Base-by-base conservation (phyloP, 2,888 invertebrate genomes). In the Carabus problematicus region DNA sequence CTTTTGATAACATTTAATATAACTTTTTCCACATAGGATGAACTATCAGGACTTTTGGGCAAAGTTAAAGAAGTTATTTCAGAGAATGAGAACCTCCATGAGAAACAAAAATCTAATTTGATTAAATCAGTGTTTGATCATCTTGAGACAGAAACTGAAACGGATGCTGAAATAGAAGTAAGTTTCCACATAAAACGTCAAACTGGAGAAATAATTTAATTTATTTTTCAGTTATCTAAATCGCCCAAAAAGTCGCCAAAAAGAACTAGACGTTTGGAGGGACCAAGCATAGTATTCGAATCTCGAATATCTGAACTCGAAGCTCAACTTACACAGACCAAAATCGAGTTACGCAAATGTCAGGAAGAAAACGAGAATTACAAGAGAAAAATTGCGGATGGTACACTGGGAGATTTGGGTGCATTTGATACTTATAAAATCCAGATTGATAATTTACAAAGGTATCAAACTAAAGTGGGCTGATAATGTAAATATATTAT, bases 11-110 rank as follows among this genome's bases (percentile, higher is more conserved):
- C 2, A 29, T 29, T n/a, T 55, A 56, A 52, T 8, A 14, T 8
- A 41, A 43, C 41, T 56, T 29, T 29, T 8, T n/a, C n/a, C n/a
- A 56, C 9, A 39, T 8, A 90, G 88, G 91, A 90, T 61, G 93
- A 94, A 79, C 81, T 94, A 7, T 88, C 90, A 73, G 89, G 89
- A 75, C 84, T 94, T 12, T 82, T 94, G 11, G 89, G 89, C 0
- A 93, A 93, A 84, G 93, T 94, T 3, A 91, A 92, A 78, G 93
- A 93, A 79, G 92, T 94, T 11, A 91, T 94, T 72, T 89, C 90
- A 8, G 94, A 94, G 82, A 94, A 94, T 75, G 93, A 93, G 75
- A 86, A 89, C 63, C 82, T 94, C 0, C 92, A 93, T 73, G 92
- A 92, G 73, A 90, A 89, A 63, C 92, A 92, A 76, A 91, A 91